phyloP scores from a whole-genome alignment of 2,797 vertebrate species.

The Tapera naevia region DNA sequence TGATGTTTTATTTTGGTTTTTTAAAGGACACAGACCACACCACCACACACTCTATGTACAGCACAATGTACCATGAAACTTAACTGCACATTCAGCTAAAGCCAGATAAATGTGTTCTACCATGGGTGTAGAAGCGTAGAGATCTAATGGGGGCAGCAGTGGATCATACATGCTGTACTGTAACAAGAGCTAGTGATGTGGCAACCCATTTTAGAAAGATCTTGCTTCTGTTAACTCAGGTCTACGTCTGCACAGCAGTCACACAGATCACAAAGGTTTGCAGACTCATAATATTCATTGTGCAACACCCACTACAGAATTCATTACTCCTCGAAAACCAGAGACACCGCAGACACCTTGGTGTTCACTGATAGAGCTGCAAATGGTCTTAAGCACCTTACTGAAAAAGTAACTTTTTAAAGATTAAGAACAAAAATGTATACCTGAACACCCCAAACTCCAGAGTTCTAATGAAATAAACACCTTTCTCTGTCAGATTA shows the following conservation, averaged over 20 bases:
- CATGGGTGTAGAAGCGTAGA: not conserved
- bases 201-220: not conserved
- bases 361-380: not conserved
- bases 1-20: not conserved
- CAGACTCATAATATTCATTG: not conserved
- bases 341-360: not conserved
- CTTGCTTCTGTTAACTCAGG: not conserved
- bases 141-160: not conserved
- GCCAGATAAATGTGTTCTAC: not conserved
- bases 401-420: not conserved
- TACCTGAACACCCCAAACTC: not conserved
- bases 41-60: not conserved
- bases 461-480: not conserved
- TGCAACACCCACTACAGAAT: not conserved
- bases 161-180: not conserved
- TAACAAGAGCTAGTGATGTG: not conserved
- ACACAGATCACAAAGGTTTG: not conserved
- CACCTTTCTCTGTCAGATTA: not conserved
- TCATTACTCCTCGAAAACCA: not conserved
- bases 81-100: not conserved
- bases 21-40: not conserved
- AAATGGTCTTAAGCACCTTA: not conserved
- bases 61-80: not conserved
- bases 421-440: not conserved
- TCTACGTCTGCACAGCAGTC: not conserved